These are phyloP conservation scores for Ferrisia virgata DNA, from an alignment of 2,888 invertebrate species.

Conservation along the genomic window DNA sequence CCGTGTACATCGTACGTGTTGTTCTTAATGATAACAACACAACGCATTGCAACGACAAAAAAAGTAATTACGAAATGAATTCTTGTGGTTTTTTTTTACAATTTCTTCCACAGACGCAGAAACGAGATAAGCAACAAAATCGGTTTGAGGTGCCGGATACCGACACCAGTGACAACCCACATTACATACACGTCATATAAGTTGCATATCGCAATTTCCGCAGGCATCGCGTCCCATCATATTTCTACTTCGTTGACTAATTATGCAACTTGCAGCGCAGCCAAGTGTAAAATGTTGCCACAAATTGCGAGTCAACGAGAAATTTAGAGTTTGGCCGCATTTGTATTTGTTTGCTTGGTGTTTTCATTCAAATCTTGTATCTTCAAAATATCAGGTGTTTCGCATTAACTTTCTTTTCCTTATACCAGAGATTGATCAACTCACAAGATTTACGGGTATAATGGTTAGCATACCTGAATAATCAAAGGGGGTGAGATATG, in stretches of 20 bases:
- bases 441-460: no score
- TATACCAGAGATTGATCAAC: no score
- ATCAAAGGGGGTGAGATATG: no score
- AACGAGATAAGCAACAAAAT: not conserved
- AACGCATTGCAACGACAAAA: not conserved
- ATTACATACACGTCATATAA: not conserved
- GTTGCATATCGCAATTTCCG: not conserved
- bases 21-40: no score
- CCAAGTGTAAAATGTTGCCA: not conserved
- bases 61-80: not conserved
- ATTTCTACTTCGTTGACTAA: not conserved
- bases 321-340: not conserved
- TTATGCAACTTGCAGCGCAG: not conserved
- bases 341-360: not conserved
- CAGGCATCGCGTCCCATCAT: not conserved
- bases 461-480: no score
- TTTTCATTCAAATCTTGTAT: no score
- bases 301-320: not conserved
- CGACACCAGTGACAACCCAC: not conserved
- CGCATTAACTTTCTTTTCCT: no score
- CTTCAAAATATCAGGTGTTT: no score
- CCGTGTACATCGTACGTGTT: no score
- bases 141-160: no score
- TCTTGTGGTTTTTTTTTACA: not conserved
- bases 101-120: not conserved